These are phyloP conservation scores for Capreolus pygargus DNA, from an alignment of 2,113 vertebrate species.

Conservation along the genomic window DNA sequence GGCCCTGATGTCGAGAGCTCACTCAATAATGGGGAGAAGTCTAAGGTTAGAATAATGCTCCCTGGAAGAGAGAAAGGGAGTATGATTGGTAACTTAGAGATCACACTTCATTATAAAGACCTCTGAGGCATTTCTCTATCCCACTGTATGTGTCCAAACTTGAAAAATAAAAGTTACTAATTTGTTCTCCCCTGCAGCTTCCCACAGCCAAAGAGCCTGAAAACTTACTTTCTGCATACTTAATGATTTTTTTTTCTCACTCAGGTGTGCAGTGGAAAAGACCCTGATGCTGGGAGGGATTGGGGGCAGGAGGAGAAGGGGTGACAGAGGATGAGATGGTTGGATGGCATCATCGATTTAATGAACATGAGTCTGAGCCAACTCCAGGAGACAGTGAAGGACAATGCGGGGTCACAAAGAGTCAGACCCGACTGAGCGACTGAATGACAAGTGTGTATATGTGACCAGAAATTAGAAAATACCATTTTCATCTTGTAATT, in stretches of 20 bases:
- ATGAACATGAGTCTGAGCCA: neutral
- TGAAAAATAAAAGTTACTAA: neutral
- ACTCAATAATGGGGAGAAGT: neutral
- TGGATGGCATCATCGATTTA: no score
- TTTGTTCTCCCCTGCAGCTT: neutral
- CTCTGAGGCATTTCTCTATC: neutral
- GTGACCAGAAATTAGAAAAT: neutral
- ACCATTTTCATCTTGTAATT: slow-evolving; percentile 7
- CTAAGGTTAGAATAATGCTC: neutral
- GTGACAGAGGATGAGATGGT: no score
- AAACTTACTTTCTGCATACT: neutral
- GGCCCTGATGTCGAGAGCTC: neutral
- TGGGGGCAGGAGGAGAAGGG: no score
- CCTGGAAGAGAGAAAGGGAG: neutral
- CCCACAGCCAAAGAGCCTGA: neutral
- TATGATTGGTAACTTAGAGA: neutral
- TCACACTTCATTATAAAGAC: neutral
- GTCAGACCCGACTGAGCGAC: neutral
- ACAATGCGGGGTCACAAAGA: neutral
- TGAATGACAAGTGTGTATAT: neutral
- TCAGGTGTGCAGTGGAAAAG: neutral
- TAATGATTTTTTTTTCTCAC: neutral
- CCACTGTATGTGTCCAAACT: neutral
- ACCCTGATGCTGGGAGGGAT: no score
- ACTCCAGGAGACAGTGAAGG: neutral